Evolutionary conservation across 2,888 invertebrate genomes (phyloP).

Genomic region (Aproaerema taeniolella): DNA sequence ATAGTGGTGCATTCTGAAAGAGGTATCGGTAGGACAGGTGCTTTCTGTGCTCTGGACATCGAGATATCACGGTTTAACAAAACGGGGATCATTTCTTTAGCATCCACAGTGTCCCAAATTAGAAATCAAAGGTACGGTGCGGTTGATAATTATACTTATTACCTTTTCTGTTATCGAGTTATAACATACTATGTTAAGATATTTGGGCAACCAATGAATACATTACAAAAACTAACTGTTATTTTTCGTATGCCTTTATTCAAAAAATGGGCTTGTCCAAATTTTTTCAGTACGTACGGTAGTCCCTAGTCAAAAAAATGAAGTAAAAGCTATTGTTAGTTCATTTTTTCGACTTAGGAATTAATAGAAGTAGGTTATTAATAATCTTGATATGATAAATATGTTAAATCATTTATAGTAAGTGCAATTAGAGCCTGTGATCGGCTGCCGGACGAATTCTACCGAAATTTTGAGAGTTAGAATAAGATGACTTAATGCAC

Average conservation of each 20-base stretch:
- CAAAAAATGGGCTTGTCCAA: neutral
- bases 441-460: too few species aligned
- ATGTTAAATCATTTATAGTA: too few species aligned
- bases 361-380: too few species aligned
- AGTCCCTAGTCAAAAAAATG: neutral
- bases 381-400: too few species aligned
- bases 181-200: neutral
- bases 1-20: slow-evolving; percentile 2
- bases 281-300: neutral
- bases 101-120: neutral
- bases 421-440: too few species aligned
- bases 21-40: slow-evolving; percentile 1
- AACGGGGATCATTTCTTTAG: neutral
- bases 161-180: neutral
- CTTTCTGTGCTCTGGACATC: slow-evolving; percentile 2
- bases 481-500: too few species aligned
- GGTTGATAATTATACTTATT: neutral
- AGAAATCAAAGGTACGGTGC: neutral
- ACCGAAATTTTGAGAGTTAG: too few species aligned
- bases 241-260: neutral
- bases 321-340: too few species aligned
- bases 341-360: too few species aligned
- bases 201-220: neutral
- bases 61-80: neutral
- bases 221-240: neutral